Percentiles rank a stretch among this genome's conserved stretches.
Evolutionary conservation across 2,888 invertebrate species (phyloP).

Genomic region (Zelleria hepariella): DNA sequence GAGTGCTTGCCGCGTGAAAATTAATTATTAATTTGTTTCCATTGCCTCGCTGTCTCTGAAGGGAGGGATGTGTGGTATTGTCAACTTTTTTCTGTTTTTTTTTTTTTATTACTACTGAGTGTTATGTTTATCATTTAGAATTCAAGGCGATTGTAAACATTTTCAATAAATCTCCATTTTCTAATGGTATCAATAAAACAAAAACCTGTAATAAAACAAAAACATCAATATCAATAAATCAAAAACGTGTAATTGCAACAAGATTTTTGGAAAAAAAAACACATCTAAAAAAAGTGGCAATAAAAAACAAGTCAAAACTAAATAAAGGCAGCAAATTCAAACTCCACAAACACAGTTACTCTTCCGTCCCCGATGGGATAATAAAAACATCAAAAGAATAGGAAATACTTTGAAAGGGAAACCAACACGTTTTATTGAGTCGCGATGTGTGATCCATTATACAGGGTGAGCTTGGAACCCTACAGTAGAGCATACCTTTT

Average conservation of each 20-base stretch:
- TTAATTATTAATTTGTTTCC: slow-evolving; percentile 67
- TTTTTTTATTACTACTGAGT: slow-evolving; percentile 9
- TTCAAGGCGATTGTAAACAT: no score
- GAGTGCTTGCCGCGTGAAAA: slow-evolving; percentile 52
- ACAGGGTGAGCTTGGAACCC: slow-evolving; percentile 28
- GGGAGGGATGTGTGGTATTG: slow-evolving; percentile 34
- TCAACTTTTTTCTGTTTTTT: slow-evolving; percentile 41
- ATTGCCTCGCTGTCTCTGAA: slow-evolving; percentile 39
- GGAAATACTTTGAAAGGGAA: slow-evolving; percentile 34
- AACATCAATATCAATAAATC: no score
- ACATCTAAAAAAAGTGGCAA: no score
- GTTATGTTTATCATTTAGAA: neutral
- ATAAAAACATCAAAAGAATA: slow-evolving; percentile 49
- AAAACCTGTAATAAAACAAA: no score
- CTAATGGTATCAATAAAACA: no score
- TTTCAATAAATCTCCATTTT: no score
- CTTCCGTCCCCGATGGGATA: slow-evolving; percentile 30
- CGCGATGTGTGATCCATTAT: slow-evolving; percentile 29
- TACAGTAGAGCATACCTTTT: neutral
- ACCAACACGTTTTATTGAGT: slow-evolving; percentile 44
- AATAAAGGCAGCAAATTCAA: no score
- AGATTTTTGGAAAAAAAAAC: no score
- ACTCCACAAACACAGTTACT: no score
- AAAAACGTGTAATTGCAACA: no score
- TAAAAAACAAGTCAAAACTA: no score